These are phyloP conservation scores for Sprattus sprattus DNA, from an alignment of 2,113 vertebrate genomes.

Conservation along the genomic window DNA sequence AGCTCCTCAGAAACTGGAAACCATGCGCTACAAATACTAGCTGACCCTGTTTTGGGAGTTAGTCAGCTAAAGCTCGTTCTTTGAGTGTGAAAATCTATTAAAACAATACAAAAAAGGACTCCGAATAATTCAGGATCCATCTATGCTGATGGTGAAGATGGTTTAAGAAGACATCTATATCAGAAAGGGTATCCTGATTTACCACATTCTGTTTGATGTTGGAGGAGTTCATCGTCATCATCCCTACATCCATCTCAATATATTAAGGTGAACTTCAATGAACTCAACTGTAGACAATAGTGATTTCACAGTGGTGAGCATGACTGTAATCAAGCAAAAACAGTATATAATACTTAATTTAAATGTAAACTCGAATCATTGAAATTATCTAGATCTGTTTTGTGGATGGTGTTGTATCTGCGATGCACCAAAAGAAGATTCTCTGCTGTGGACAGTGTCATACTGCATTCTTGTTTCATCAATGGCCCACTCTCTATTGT, in stretches of 20 bases:
- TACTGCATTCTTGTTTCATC: neutral
- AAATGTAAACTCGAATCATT: neutral
- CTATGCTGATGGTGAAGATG: neutral
- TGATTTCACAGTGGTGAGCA: no score
- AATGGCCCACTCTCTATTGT: neutral
- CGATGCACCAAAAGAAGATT: neutral
- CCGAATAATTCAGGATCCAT: neutral
- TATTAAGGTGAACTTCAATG: neutral
- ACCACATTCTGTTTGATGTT: neutral
- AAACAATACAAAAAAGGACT: conserved; percentile 1
- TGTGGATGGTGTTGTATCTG: neutral
- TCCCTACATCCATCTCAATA: neutral
- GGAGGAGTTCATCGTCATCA: neutral
- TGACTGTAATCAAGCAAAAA: no score
- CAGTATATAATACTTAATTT: no score
- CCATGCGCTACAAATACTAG: neutral
- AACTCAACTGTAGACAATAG: neutral
- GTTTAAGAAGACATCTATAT: neutral
- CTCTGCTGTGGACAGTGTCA: neutral
- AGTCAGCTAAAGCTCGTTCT: conserved; percentile 1
- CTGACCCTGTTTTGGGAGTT: conserved; percentile 11
- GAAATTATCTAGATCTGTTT: neutral
- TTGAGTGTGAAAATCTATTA: neutral
- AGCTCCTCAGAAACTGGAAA: neutral
- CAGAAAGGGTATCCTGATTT: neutral